Base-by-base conservation (phyloP, 2,888 invertebrate genomes). In the Ochropleura plecta region DNA sequence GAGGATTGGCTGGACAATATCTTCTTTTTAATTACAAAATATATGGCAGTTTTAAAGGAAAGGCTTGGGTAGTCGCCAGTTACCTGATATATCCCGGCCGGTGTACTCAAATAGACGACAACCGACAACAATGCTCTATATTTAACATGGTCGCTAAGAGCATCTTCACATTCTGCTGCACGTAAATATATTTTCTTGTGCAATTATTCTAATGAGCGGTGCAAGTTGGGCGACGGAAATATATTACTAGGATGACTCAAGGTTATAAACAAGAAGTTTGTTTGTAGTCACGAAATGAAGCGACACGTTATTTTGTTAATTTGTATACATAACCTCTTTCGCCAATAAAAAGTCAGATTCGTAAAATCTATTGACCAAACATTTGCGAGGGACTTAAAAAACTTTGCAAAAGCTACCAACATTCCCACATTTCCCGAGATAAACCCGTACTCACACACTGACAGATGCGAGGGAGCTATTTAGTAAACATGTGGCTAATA, bases 111-210 rank as follows among this genome's bases (percentile, higher is more conserved):
- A 86, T 86, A 86, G 84, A 76, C 76, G 68, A 78, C 81, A 78
- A 82, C 74, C 71, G 71, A 83, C 86, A 85, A 82, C 82, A 82
- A 82, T 83, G 70, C 14, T 75, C 78, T 86, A 86, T 79, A 79
- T 77, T 73, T 86, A 85, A 59, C 59, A 62, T 64, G 51, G 86
- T 82, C 70, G 70, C 73, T 83, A 82, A 49, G 79, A 76, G 73
- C 68, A 77, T 71, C 78, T 70, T 16, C 57, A 67, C 76, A 82
- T 79, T 78, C 82, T 74, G 42, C 82, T 84, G 79, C 76, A 78
- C 79, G 78, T 76, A 79, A 78, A 83, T 81, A 84, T 64, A 75
- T 65, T 83, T 79, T 74, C 79, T 76, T 55, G 76, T 84, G 84
- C 82, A 85, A 77, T 82, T 82, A 76, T 68, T 85, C 63, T 78